A percentile compares a stretch with the other conserved stretches of the same genome.
Conservation (phyloP, 2,797 vertebrate genomes). For the Cephalopachus bancanus region DNA sequence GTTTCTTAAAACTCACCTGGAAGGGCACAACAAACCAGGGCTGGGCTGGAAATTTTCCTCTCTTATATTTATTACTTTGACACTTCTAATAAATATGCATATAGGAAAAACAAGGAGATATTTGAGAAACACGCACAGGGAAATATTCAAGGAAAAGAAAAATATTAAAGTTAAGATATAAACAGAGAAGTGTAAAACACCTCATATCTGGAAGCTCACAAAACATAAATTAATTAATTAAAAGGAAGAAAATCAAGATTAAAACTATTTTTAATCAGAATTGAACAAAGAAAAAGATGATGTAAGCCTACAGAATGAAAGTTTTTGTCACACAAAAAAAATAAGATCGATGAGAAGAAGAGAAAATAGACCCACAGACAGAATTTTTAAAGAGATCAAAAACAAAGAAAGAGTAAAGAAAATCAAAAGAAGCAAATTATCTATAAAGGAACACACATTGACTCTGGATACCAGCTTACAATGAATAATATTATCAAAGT, state of each 20-base stretch:
- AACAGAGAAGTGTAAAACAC: not conserved
- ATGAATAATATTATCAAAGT: not conserved
- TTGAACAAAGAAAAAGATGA: not conserved
- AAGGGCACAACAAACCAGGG: not conserved
- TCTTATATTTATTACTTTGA: not conserved
- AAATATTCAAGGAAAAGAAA: not conserved
- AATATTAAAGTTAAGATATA: not conserved
- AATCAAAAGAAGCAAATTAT: not conserved
- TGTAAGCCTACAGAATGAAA: not conserved
- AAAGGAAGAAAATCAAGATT: not conserved
- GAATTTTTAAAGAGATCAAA: not conserved
- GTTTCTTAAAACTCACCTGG: not conserved
- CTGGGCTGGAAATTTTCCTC: not conserved
- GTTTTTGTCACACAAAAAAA: conserved; percentile 8
- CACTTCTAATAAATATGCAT: not conserved
- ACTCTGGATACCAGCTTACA: not conserved
- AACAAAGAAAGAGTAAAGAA: conserved; percentile 2
- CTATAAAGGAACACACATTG: not conserved
- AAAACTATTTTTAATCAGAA: not conserved
- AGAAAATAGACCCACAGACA: not conserved
- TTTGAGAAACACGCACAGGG: not conserved
- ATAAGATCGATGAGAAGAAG: not conserved
- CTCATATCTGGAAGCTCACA: not conserved
- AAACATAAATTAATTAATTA: conserved; percentile 1
- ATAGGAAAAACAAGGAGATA: not conserved